Conservation (phyloP, 1,140 invertebrate species). For the Formica selysi region DNA sequence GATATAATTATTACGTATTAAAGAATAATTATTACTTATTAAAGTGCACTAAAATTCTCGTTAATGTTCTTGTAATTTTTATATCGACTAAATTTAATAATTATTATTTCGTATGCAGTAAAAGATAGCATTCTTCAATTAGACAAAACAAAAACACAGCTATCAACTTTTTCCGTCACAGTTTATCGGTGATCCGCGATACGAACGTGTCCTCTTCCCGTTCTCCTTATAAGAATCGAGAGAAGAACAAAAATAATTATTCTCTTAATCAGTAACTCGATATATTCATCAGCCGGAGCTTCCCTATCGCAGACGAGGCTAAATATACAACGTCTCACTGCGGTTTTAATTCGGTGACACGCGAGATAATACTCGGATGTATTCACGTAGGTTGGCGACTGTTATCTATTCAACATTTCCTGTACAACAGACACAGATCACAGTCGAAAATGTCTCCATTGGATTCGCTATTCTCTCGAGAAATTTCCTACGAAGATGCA, state of each 20-base stretch:
- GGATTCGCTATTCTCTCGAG: not conserved
- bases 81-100: not conserved
- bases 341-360: constrained; percentile 62
- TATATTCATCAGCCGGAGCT: constrained; percentile 8
- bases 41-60: not conserved
- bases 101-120: not conserved
- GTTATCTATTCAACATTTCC: constrained; percentile 68
- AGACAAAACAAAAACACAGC: not conserved
- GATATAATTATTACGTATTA: constrained; percentile 1
- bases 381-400: constrained; percentile 56
- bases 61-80: not conserved
- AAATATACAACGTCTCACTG: constrained; percentile 56
- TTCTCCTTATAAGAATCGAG: not conserved
- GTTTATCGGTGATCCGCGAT: constrained; percentile 24
- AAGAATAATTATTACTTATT: constrained; percentile 17
- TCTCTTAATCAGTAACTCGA: constrained; percentile 29
- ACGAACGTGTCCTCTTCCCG: not conserved
- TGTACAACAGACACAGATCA: not conserved
- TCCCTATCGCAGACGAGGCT: constrained; percentile 28
- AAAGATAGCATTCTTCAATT: not conserved
- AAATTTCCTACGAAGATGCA: constrained; percentile 14
- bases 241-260: not conserved
- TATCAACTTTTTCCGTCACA: not conserved
- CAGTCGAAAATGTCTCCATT: constrained; percentile 20
- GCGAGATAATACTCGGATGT: constrained; percentile 65